These are phyloP conservation scores for Cyclura pinguis DNA, from an alignment of 2,797 vertebrate genomes.

Conservation along the genomic window DNA sequence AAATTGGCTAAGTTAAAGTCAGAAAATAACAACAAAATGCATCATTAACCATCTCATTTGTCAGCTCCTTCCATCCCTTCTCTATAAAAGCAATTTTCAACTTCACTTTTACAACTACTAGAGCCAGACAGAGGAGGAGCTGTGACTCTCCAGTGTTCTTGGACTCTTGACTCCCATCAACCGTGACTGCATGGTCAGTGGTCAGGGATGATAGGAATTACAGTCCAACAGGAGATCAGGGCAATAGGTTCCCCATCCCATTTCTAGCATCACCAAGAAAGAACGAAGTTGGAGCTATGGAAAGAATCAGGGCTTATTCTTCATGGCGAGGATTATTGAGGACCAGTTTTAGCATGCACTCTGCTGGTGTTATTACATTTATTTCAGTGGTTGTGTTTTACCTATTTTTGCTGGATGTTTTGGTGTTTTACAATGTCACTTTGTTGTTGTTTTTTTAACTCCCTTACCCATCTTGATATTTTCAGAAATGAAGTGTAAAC, in stretches of 20 bases:
- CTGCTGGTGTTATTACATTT: neutral
- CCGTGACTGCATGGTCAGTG: neutral
- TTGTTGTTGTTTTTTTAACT: too few relatives aligned
- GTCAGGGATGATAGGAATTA: neutral
- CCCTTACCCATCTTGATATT: too few relatives aligned
- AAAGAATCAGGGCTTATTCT: neutral
- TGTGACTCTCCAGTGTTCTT: too few relatives aligned
- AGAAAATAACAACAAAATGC: too few relatives aligned
- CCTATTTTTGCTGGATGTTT: too few relatives aligned
- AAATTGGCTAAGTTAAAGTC: too few relatives aligned
- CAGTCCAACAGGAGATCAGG: neutral
- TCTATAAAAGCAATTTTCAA: neutral
- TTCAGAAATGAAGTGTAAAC: too few relatives aligned
- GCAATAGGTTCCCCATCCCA: neutral
- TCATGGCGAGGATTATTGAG: neutral
- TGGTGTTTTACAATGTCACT: too few relatives aligned
- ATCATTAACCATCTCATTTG: neutral
- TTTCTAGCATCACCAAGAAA: neutral
- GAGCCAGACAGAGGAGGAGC: too few relatives aligned
- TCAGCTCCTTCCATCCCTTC: neutral
- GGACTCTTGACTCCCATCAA: too few relatives aligned
- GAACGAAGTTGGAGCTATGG: neutral
- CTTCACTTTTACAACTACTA: conserved; percentile 2
- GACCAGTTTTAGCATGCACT: neutral
- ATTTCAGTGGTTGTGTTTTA: neutral